A percentile compares a stretch with the other conserved stretches of the same genome.
These are phyloP conservation scores for Urocynchramus pylzowi DNA, from an alignment of 2,113 vertebrate genomes.

Conservation along the genomic window DNA sequence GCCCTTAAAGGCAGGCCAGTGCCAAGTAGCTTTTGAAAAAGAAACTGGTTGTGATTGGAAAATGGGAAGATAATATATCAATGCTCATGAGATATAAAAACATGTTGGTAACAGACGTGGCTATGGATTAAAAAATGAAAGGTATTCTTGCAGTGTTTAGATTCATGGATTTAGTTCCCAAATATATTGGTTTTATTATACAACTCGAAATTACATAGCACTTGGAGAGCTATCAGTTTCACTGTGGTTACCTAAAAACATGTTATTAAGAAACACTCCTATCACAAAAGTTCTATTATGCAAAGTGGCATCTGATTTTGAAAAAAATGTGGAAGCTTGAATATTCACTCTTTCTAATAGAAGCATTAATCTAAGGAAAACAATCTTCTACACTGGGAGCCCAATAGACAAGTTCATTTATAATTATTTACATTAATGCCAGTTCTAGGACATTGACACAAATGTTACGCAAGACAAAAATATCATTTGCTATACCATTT, in stretches of 20 bases:
- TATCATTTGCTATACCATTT: not conserved
- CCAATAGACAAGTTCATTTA: not conserved
- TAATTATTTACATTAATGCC: not conserved
- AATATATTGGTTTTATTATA: not conserved
- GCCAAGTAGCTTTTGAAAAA: not conserved
- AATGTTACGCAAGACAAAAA: not conserved
- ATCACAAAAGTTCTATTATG: not conserved
- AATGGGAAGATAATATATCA: not conserved
- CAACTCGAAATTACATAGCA: not conserved
- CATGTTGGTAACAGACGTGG: not conserved
- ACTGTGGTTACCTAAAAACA: constrained; percentile 1
- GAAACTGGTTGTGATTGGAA: not conserved
- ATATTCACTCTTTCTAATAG: not conserved
- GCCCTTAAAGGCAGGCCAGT: not conserved
- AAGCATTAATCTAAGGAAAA: not conserved
- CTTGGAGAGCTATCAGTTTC: not conserved
- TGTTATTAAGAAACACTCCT: not conserved
- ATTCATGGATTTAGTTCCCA: not conserved
- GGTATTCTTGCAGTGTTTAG: not conserved
- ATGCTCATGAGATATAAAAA: not conserved
- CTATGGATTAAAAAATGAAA: not conserved
- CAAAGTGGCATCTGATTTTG: not conserved
- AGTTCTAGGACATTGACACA: not conserved
- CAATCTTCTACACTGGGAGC: not conserved
- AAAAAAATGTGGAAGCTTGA: not conserved